Evolutionary conservation across 2,888 invertebrate species (phyloP), one percentile per base, ranked within the genome.

Genomic region (Brenthis hecate): DNA sequence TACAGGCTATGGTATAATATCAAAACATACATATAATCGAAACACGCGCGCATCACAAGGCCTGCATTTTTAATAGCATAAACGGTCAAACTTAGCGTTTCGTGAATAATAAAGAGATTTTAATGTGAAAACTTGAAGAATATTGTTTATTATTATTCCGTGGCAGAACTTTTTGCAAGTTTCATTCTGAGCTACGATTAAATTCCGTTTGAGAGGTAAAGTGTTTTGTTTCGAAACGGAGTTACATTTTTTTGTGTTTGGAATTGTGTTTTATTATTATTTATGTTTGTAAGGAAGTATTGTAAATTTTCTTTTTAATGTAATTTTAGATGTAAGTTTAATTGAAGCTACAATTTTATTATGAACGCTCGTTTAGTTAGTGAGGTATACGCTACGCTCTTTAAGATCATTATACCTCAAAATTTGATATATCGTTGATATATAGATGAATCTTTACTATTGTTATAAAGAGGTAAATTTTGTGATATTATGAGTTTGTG

Each of bases 21-120:
- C 70, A 70, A 72, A 73, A 73, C 76, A 76, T 85, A 81, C 76
- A 76, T 85, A 80, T 86, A 86, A 86, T 86, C 85, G 85, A 84
- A 86, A 85, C 85, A 82, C 84, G 85, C 81, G 78, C 81, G 74
- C 70, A 60, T 70, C 66, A 78, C 84, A 79, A 75, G 70, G 74
- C 74, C 74, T 80, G 86, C 81, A 87, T 86, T 78, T 78, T 78
- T 83, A 85, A 86, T 81, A 72, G 75, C 76, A 75, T 78, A 80
- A 83, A 81, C 77, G 81, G 79, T 78, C 79, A 77, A 81, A 80
- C 76, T 75, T 76, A 56, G 73, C 77, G 76, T 80, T 79, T 75
- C 72, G 72, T 76, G 80, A 80, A 81, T 81, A 81, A 81, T 80
- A 80, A 82, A 82, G 77, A 74, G 73, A 72, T 82, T 82, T 79